Evolutionary conservation across 2,797 vertebrate genomes (phyloP), one percentile per base, ranked within the genome.

Genomic region (Pachyuromys duprasi): DNA sequence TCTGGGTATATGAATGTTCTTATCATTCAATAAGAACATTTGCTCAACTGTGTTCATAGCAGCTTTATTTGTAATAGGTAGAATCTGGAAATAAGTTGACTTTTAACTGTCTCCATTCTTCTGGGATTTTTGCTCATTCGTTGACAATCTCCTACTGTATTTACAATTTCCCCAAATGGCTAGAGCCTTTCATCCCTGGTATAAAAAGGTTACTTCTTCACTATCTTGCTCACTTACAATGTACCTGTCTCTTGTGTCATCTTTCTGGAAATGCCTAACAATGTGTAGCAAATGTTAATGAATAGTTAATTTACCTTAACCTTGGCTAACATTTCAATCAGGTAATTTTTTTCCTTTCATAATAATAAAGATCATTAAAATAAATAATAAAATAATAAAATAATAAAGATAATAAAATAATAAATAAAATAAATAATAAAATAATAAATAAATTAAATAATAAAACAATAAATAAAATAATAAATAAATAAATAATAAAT

Each of bases 191-290:
- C 81, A n/a, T 0, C 80, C 2, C 39, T 60, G 6, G 24, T 17
- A 13, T 2, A 63, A 83, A 90, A 83, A 49, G 0, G 22, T 55
- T 86, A 42, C 63, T 24, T 80, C 53, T 81, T 95, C n/a, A 62
- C 11, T 11, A 45, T 88, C 62, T 90, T 92, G 36, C 42, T 11
- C 12, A 67, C 69, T 83, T 88, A 87, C 87, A 94, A 87, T 80
- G 24, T 49, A 53, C 39, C 55, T 65, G 12, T 55, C 14, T 74
- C 17, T 90, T 84, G 42, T 84, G n/a, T 87, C 33, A 33, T 86
- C 20, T 83, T 90, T 93, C 36, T 94, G 26, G 28, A 65, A 60
- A 8, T 90, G 8, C 9, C 33, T 72, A 81, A 60, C 2, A 65
- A 49, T 49, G 93, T 70, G 6, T 75, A 87, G 53, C n/a, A 90